Evolutionary conservation across 2,113 vertebrate species (phyloP), one percentile per base, ranked within the genome.

Genomic region (Apodemus speciosus): DNA sequence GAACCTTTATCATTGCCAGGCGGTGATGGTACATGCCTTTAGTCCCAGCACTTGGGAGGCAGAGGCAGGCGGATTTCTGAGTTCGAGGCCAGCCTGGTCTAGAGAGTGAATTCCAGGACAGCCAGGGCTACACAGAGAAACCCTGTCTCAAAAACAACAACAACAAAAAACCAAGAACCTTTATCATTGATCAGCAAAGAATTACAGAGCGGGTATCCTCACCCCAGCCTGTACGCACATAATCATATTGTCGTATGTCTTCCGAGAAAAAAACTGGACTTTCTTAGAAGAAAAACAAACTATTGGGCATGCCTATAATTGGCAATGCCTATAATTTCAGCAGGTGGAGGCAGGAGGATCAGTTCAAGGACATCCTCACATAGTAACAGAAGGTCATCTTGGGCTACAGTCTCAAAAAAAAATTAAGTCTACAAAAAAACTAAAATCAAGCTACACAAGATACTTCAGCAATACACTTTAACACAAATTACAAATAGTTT

Each of bases 211-310:
- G 56, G 23, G 38, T 23, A 13, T 25, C 13, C 53, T 80, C 30
- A 91, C 27, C 13, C 71, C 46, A 53, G 20, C n/a, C 30, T 75
- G 21, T 89, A 66, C 16, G 56, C 40, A 56, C 56, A 88, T 23
- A 75, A 75, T 86, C 56, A 72, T 76, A 95, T 85, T 62, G 72
- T 46, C 53, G 46, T 35, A 8, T 68, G 23, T 79, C 58, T 76
- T 80, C 43, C 69, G 49, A 91, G 81, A 87, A 92, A 94, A 89
- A 84, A 92, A 94, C 87, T 4, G 86, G 66, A 88, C 75, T 88
- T 92, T 75, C 91, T 80, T 58, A 77, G 81, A 76, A 35, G 38
- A 95, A 76, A 72, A 25, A 80, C 6, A 71, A 72, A 20, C 23
- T 30, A 85, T 84, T 25, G 1, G 60, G 43, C 6, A 32, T 46